These are phyloP conservation scores for Macquaria ambigua DNA, from an alignment of 2,113 vertebrate genomes.

Conservation along the genomic window DNA sequence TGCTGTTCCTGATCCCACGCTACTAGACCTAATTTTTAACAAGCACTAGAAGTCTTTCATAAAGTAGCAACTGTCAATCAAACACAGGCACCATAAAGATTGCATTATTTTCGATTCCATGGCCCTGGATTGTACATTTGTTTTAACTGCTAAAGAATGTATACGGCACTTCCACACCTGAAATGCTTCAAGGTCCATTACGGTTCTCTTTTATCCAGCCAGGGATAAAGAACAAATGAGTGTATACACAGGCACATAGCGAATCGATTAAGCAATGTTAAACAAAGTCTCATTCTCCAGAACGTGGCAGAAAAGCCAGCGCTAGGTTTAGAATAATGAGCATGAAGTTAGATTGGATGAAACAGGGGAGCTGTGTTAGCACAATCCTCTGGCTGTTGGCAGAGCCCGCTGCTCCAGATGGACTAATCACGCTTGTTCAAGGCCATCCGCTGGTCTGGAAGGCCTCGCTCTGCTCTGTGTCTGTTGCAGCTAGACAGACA, in stretches of 20 bases:
- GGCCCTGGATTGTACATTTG: constrained; percentile 47
- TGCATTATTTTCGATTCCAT: constrained; percentile 52
- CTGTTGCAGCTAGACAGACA: constrained; percentile 59
- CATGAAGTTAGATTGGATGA: constrained; percentile 71
- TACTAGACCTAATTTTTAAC: constrained; percentile 45
- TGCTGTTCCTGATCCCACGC: constrained; percentile 53
- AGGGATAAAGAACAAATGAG: constrained; percentile 67
- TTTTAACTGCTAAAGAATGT: constrained; percentile 56
- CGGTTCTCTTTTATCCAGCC: constrained; percentile 51
- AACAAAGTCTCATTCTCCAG: constrained; percentile 71
- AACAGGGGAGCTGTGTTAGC: constrained; percentile 68
- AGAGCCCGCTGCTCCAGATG: constrained; percentile 70
- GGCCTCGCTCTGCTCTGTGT: constrained; percentile 62
- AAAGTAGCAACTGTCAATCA: constrained; percentile 53
- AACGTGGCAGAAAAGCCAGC: constrained; percentile 49
- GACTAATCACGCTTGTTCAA: constrained; percentile 77
- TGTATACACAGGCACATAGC: constrained; percentile 71
- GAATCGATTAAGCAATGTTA: constrained; percentile 70
- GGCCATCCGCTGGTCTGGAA: constrained; percentile 73
- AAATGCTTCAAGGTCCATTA: constrained; percentile 65
- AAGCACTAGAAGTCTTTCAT: constrained; percentile 41
- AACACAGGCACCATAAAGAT: constrained; percentile 28
- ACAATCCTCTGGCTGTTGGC: constrained; percentile 76
- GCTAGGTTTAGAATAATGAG: constrained; percentile 71
- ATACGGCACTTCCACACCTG: constrained; percentile 52